Evolutionary conservation across 2,888 invertebrate species (phyloP).

Genomic region (Erebia aethiops): DNA sequence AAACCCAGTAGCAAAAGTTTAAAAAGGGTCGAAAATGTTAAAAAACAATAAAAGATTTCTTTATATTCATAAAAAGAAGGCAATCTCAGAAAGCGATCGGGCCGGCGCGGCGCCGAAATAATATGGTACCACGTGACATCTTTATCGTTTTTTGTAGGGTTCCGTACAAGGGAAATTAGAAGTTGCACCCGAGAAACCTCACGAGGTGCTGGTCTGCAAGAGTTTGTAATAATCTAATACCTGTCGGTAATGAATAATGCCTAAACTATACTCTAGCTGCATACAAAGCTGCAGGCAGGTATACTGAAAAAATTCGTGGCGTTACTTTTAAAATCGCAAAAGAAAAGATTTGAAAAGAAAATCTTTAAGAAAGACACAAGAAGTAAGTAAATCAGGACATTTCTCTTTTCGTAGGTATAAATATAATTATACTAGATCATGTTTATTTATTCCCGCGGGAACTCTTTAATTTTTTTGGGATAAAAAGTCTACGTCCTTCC

Average conservation of each 20-base stretch:
- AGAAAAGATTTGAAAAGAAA: too few species aligned
- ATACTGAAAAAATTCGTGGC: too few species aligned
- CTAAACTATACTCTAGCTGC: not conserved
- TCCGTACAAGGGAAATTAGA: conserved; percentile 1
- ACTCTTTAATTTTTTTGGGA: too few species aligned
- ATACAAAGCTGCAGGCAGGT: too few species aligned
- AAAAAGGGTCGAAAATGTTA: conserved; percentile 41
- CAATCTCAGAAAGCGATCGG: conserved; percentile 57
- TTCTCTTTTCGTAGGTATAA: too few species aligned
- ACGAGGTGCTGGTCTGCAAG: too few species aligned
- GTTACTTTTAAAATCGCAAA: too few species aligned
- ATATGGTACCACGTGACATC: conserved; percentile 71
- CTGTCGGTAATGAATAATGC: not conserved
- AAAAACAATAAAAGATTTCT: conserved; percentile 46
- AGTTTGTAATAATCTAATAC: not conserved
- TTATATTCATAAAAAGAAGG: conserved; percentile 46
- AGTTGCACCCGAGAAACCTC: not conserved
- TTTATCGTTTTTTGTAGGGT: conserved; percentile 57
- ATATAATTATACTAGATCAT: too few species aligned
- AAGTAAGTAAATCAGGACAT: too few species aligned
- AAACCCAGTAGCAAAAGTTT: conserved; percentile 34
- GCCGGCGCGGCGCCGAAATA: conserved; percentile 54
- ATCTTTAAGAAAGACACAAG: too few species aligned
- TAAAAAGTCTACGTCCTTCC: too few species aligned
- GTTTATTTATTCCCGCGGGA: too few species aligned